These are phyloP conservation scores for Cynoglossus semilaevis DNA, from an alignment of 2,113 vertebrate species.

Conservation along the genomic window DNA sequence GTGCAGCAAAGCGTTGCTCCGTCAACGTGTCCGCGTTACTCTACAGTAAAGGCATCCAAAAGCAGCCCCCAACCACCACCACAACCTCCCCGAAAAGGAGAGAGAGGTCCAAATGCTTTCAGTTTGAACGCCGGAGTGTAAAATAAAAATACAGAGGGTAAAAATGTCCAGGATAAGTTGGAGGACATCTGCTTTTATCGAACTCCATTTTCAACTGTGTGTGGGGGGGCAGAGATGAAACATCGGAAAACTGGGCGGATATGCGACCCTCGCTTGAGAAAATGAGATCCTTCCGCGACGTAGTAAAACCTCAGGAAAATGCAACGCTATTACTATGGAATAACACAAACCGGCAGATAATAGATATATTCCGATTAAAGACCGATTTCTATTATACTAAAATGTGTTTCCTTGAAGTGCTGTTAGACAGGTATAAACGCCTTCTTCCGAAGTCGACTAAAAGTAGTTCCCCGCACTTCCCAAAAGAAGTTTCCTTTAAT, in stretches of 20 bases:
- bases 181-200: constrained; percentile 74
- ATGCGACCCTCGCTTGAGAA: constrained; percentile 77
- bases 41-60: constrained; percentile 58
- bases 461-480: constrained; percentile 78
- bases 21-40: constrained; percentile 63
- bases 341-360: neutral
- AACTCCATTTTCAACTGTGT: constrained; percentile 82
- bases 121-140: neutral
- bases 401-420: rapidly evolving
- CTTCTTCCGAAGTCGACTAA: constrained; percentile 50
- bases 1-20: constrained; percentile 55
- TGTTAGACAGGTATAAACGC: neutral
- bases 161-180: constrained; percentile 68
- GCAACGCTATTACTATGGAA: constrained; percentile 21
- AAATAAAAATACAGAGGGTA: constrained; percentile 8
- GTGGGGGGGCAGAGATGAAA: constrained; percentile 59
- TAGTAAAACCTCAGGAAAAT: constrained; percentile 45
- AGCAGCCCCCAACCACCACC: neutral
- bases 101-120: constrained; percentile 6
- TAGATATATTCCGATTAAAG: neutral
- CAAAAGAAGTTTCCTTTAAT: constrained; percentile 79
- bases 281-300: constrained; percentile 79
- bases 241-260: constrained; percentile 88
- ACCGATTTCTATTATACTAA: neutral
- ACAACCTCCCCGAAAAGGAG: too few relatives aligned